These are phyloP conservation scores for Dreissena rostriformis DNA, from an alignment of 1,140 invertebrate genomes.

Conservation along the genomic window DNA sequence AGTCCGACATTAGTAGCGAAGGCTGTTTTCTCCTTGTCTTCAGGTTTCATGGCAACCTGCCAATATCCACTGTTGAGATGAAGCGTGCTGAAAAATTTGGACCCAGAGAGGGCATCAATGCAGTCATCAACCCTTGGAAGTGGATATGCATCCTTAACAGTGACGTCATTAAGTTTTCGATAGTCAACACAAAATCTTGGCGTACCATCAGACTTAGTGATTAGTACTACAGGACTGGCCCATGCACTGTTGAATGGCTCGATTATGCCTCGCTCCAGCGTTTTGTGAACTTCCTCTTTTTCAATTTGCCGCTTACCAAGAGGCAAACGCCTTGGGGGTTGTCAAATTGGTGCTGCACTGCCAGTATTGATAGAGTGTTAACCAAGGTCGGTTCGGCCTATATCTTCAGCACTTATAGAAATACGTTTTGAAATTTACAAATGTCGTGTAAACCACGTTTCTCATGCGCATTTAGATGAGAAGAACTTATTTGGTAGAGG, in stretches of 20 bases:
- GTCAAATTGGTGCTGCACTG: constrained; percentile 8
- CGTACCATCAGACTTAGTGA: neutral
- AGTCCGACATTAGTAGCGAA: no score
- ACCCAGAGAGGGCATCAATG: constrained; percentile 54
- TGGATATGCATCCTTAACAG: constrained; percentile 63
- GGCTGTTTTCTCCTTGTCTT: constrained; percentile 61
- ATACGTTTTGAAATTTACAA: neutral
- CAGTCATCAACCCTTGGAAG: constrained; percentile 64
- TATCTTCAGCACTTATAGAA: neutral
- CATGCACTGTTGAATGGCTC: constrained; percentile 42
- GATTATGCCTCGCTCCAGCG: constrained; percentile 29
- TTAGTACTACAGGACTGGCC: no score
- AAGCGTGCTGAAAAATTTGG: constrained; percentile 57
- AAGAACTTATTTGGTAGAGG: neutral
- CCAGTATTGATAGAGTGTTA: constrained; percentile 42
- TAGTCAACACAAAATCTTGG: constrained; percentile 69
- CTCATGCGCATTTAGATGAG: neutral
- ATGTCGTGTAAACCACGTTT: neutral
- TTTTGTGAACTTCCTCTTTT: constrained; percentile 36
- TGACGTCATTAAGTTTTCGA: constrained; percentile 63
- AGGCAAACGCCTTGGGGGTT: constrained; percentile 20
- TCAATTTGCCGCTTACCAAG: constrained; percentile 5
- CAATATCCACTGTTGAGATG: constrained; percentile 69
- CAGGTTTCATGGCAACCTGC: constrained; percentile 78
- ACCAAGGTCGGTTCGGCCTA: neutral